Evolutionary conservation across 92 coral and sea anemone genomes (phyloP).

Genomic region (Porites lobata): DNA sequence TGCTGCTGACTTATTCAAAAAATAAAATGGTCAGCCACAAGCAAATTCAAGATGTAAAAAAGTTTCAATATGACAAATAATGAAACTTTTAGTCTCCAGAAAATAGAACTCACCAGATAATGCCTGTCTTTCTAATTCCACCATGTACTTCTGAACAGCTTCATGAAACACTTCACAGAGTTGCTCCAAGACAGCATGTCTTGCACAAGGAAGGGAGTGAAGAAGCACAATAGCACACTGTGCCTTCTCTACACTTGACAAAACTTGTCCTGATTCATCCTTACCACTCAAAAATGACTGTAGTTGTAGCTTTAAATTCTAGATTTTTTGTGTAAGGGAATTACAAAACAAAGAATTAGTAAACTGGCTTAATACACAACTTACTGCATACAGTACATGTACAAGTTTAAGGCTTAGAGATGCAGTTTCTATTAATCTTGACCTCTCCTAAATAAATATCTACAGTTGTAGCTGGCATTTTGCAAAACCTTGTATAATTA

Average conservation of each 20-base stretch:
- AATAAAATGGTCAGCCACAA: too few relatives aligned
- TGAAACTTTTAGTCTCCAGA: not conserved
- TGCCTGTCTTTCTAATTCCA: constrained; percentile 92
- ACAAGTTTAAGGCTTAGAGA: too few relatives aligned
- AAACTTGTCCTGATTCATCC: constrained; percentile 60
- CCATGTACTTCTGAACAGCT: constrained; percentile 92
- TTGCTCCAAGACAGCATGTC: constrained; percentile 96
- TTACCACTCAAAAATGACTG: constrained; percentile 85
- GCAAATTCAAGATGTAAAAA: too few relatives aligned
- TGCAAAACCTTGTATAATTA: too few relatives aligned
- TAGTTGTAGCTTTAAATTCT: constrained; percentile 76
- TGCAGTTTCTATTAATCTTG: too few relatives aligned
- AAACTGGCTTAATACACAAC: too few relatives aligned
- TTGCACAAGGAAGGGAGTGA: constrained; percentile 95
- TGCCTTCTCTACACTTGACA: constrained; percentile 82
- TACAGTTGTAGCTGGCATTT: too few relatives aligned
- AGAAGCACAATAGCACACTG: constrained; percentile 89
- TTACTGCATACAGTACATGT: too few relatives aligned
- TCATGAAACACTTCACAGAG: constrained; percentile 97
- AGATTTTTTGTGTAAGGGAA: not conserved
- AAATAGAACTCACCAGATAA: constrained; percentile 74
- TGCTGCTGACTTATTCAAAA: too few relatives aligned
- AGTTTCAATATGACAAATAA: too few relatives aligned
- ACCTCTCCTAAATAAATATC: too few relatives aligned
- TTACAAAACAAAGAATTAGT: too few relatives aligned